A percentile compares a stretch with the other conserved stretches of the same genome.
Conservation (phyloP, 2,797 vertebrate species). For the Myotis findleyi region DNA sequence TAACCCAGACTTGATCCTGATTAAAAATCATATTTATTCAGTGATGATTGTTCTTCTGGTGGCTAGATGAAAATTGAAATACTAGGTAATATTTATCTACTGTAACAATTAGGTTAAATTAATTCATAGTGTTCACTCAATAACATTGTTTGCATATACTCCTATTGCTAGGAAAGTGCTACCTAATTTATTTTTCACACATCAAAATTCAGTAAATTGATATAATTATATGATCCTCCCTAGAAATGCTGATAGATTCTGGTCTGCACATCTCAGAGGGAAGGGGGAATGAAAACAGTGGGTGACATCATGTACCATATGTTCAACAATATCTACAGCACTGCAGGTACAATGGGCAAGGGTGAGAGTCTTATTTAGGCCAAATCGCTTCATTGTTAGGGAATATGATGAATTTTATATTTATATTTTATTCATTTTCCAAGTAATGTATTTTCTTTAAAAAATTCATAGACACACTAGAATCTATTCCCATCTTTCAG, state of each 20-base stretch:
- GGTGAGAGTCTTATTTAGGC: not conserved
- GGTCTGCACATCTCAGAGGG: slow-evolving; percentile 45
- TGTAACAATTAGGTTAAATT: slow-evolving; percentile 74
- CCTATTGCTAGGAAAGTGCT: slow-evolving; percentile 66
- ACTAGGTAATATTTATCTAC: slow-evolving; percentile 66
- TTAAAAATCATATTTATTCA: slow-evolving; percentile 69
- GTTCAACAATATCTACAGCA: slow-evolving; percentile 8
- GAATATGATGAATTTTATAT: slow-evolving; percentile 17
- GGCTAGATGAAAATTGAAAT: slow-evolving; percentile 62
- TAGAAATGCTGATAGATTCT: slow-evolving; percentile 60
- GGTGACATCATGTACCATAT: slow-evolving; percentile 41
- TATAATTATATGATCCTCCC: slow-evolving; percentile 66
- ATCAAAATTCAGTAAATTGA: slow-evolving; percentile 68
- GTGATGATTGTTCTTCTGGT: slow-evolving; percentile 57
- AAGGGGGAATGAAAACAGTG: slow-evolving; percentile 16
- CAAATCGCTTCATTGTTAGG: slow-evolving; percentile 9
- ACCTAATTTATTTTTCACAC: slow-evolving; percentile 73
- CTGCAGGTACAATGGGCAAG: not conserved
- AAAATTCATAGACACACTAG: not conserved
- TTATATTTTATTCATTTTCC: slow-evolving; percentile 42
- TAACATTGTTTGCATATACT: slow-evolving; percentile 75
- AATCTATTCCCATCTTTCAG: slow-evolving; percentile 10
- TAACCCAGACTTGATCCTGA: slow-evolving; percentile 58
- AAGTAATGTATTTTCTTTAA: not conserved
- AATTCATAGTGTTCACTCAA: slow-evolving; percentile 61